phyloP scores from a whole-genome alignment of 1,140 invertebrate genomes.

The Trichomalopsis sarcophagae region DNA sequence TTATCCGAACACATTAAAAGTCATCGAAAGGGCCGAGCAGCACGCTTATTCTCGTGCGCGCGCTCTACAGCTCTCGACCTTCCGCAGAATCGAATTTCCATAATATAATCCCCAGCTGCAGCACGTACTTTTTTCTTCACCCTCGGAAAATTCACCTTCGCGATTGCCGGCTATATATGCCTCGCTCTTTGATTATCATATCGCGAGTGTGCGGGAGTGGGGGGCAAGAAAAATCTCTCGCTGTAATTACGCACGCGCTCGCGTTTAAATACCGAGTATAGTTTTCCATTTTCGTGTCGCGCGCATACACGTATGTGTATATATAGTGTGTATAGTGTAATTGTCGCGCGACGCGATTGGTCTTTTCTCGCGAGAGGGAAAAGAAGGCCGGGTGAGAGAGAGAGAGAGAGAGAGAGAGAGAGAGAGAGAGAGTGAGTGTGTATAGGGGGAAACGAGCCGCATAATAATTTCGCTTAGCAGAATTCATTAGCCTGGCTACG shows the following conservation, averaged over 20 bases:
- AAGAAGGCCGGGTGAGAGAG: not conserved
- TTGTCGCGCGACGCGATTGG: not conserved
- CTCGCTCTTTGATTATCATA: constrained; percentile 14
- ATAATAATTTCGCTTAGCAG: constrained; percentile 22
- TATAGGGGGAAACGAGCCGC: not conserved
- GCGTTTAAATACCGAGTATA: constrained; percentile 23
- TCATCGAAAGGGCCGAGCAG: not conserved
- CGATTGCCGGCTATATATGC: not conserved
- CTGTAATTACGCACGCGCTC: constrained; percentile 1
- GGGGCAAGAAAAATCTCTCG: not conserved
- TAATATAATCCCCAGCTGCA: not conserved
- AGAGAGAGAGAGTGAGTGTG: not conserved
- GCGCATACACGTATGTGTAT: not conserved
- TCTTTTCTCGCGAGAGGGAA: not conserved
- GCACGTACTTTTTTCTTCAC: not conserved
- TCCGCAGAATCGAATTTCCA: constrained; percentile 13
- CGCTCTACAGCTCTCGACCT: not conserved
- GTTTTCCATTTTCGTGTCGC: constrained; percentile 45
- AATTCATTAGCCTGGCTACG: constrained; percentile 43
- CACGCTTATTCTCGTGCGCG: not conserved
- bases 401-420: not conserved
- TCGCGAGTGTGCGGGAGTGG: not conserved
- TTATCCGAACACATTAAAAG: constrained; percentile 5
- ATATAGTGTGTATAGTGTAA: not conserved
- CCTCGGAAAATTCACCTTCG: constrained; percentile 30